Base-by-base conservation (phyloP, 1,140 invertebrate genomes). In the Phenacoccus solenopsis region DNA sequence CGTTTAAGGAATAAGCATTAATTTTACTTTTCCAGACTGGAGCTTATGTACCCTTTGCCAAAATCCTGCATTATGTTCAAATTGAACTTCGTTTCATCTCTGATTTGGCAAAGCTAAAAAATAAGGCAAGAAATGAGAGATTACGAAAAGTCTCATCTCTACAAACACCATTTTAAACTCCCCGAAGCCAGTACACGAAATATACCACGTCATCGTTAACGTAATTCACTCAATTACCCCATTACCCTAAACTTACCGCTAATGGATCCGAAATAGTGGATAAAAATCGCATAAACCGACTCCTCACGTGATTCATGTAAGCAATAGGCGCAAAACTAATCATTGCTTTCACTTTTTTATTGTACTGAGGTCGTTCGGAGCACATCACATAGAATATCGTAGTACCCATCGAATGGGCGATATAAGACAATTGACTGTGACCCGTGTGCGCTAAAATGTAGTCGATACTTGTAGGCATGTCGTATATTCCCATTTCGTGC, bases 401-500 rank as follows among this genome's bases (percentile, higher is more conserved):
- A 1, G 83, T 83, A 10, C 87, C 87, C 77, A 88, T 86, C 1
- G 86, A 87, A 76, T 87, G 84, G 1, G 78, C 82, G 0, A 82
- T 61, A 74, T 86, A 88, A 72, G 76, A 78, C 0, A 88, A 67
- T 70, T 81, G 76, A 7, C 76, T 68, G 25, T 80, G 76, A 0
- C 77, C 76, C 0, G 86, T 87, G 7, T 71, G 71, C 9, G 82
- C 78, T 73, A 88, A 78, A 13, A 84, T 81, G 73, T 83, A 82
- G 73, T 88, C 82, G 27, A 89, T 82, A 70, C 82, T 81, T 1
- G 85, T 82, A 9, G 86, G 83, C 4, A 87, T 72, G 77, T 89
- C 87, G 72, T 83, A 83, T 21, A 79, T 71, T 1, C 85, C 86
- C 77, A 88, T 85, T 74, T 90, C 85, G 73, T 89, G 85, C 76